Conservation (phyloP, 2,888 invertebrate genomes). For the Linyphia triangularis region DNA sequence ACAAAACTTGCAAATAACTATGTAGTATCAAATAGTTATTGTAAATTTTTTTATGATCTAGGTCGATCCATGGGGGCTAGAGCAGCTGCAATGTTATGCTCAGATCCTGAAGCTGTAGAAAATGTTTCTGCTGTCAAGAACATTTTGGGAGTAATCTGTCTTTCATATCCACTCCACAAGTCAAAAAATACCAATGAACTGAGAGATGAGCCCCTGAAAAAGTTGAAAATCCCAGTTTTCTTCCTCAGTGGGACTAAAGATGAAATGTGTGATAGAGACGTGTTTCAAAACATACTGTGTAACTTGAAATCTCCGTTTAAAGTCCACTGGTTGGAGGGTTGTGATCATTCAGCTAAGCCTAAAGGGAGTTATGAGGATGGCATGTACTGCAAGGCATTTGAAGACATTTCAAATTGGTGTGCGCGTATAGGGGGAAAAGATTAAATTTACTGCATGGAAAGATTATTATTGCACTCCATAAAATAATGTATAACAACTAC, state of each 20-base stretch:
- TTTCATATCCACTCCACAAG: conserved; percentile 65
- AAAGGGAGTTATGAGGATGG: conserved; percentile 31
- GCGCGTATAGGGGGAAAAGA: background rate
- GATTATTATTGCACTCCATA: no score
- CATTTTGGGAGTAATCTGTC: conserved; percentile 56
- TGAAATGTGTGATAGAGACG: conserved; percentile 56
- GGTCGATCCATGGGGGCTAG: conserved; percentile 69
- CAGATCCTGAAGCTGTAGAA: background rate
- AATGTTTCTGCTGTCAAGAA: background rate
- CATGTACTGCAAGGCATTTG: conserved; percentile 32
- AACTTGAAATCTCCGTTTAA: conserved; percentile 30
- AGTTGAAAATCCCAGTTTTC: conserved; percentile 40
- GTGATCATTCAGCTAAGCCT: conserved; percentile 45
- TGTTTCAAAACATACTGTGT: conserved; percentile 20
- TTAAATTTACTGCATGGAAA: no score
- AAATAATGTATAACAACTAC: no score
- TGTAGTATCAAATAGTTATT: background rate
- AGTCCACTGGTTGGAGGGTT: conserved; percentile 51
- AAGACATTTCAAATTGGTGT: conserved; percentile 49
- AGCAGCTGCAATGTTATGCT: conserved; percentile 51
- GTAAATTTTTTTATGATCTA: background rate
- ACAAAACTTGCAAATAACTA: background rate
- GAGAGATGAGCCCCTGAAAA: conserved; percentile 48
- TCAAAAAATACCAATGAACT: background rate
- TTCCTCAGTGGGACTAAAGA: conserved; percentile 66